A percentile compares a stretch with the other conserved stretches of the same genome.
phyloP scores from a whole-genome alignment of 2,113 vertebrate species.

The Ptilorrhoa leucosticta region DNA sequence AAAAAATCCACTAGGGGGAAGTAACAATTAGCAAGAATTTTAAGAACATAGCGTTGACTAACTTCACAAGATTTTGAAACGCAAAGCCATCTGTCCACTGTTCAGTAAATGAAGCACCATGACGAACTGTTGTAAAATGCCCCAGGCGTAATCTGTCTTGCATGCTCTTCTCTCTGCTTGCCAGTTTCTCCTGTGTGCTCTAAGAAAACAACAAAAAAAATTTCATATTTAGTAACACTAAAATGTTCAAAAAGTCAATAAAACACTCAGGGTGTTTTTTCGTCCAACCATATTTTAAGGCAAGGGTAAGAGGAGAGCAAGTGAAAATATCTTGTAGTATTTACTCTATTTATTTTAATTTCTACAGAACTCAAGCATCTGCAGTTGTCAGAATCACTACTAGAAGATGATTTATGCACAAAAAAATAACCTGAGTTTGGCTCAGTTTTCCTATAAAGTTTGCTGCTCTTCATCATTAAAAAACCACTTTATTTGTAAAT shows the following conservation, averaged over 20 bases:
- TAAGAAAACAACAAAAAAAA: constrained; percentile 57
- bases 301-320: neutral
- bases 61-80: constrained; percentile 99
- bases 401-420: neutral
- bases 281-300: neutral
- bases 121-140: constrained; percentile 98
- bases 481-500: neutral
- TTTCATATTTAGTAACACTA: neutral
- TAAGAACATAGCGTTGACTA: constrained; percentile 70
- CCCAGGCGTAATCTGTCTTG: constrained; percentile 97
- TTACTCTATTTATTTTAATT: neutral
- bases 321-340: neutral
- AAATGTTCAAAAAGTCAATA: neutral
- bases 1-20: constrained; percentile 53
- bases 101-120: constrained; percentile 98
- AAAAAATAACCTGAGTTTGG: neutral
- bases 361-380: neutral
- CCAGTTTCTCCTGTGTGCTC: constrained; percentile 98
- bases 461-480: neutral
- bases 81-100: constrained; percentile 99
- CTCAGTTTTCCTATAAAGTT: neutral
- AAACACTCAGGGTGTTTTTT: neutral
- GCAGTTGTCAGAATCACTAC: neutral
- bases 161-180: constrained; percentile 99
- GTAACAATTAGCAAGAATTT: constrained; percentile 56